Evolutionary conservation across 2,113 vertebrate species (phyloP), one percentile per base, ranked within the genome.

Genomic region (Ciconia boyciana): DNA sequence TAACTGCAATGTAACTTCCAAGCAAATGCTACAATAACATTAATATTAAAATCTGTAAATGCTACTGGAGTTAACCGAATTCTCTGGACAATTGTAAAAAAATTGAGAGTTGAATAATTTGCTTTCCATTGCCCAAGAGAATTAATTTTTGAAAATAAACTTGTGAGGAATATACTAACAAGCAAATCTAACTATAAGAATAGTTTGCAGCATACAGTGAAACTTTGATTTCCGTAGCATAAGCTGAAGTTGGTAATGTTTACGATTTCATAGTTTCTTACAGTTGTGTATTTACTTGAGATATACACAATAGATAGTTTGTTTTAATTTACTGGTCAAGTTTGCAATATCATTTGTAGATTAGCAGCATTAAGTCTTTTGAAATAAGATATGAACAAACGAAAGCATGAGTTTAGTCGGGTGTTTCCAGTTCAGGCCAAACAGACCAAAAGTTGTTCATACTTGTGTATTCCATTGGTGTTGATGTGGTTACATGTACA

Each of bases 1-100:
- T 76, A 84, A 72, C 58, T 83, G 44, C 78, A 57, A 41, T 0
- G 3, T 69, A 80, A 66, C 62, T 85, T 85, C 41, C 85, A 69
- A 96, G 82, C 20, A 91, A 89, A 79, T 79, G 52, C 36, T 93
- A 58, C 69, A 74, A 44, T 69, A 84, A 90, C 22, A 48, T 93
- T 80, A 64, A 51, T 87, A 66, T 28, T 82, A 61, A 80, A 88
- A 82, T 65, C 41, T 69, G 6, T 76, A 61, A 94, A 72, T 66
- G 70, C 57, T 95, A 13, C 78, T 69, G 21, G 65, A 82, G 24
- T 80, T 95, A 77, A 54, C 22, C 0, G 0, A 79, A 51, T 88
- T 85, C 25, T 90, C 62, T 82, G 78, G 52, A 64, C 32, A 36
- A 7, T 0, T 91, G 65, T 76, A 62, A 91, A 77, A 76, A 32